These are phyloP conservation scores for Calonectris borealis DNA, from an alignment of 2,113 vertebrate species.

Conservation along the genomic window DNA sequence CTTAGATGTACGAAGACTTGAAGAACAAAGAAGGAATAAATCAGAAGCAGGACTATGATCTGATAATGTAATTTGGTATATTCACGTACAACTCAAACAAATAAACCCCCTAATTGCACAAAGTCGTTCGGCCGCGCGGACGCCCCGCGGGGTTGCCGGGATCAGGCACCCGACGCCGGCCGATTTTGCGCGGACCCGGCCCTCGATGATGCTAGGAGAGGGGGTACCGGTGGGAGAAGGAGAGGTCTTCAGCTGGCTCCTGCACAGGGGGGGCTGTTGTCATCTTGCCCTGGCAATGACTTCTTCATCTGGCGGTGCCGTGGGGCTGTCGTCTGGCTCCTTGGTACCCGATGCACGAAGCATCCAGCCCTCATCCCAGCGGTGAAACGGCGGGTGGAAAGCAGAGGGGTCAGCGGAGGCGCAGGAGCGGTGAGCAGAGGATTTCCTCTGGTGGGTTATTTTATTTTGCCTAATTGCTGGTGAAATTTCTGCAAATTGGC, in stretches of 20 bases:
- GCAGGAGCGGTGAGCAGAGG: background rate
- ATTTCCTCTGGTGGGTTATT: slow-evolving; percentile 59
- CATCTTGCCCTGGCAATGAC: background rate
- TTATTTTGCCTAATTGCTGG: slow-evolving; percentile 74
- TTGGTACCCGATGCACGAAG: background rate
- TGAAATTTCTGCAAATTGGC: slow-evolving; percentile 73
- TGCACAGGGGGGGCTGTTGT: background rate
- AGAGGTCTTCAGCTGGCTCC: background rate
- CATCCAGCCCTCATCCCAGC: background rate
- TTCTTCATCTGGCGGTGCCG: background rate
- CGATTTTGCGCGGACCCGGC: background rate
- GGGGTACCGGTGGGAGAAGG: no score
- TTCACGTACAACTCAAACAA: slow-evolving; percentile 77
- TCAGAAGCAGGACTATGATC: slow-evolving; percentile 75
- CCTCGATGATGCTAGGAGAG: background rate
- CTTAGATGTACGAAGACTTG: slow-evolving; percentile 78
- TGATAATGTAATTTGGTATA: slow-evolving; percentile 78
- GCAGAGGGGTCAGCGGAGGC: background rate
- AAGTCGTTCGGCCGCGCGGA: background rate
- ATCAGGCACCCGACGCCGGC: background rate
- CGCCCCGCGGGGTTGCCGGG: background rate
- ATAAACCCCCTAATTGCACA: slow-evolving; percentile 72
- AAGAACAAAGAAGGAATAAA: slow-evolving; percentile 83
- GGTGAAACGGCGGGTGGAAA: background rate
- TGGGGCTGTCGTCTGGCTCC: background rate